Conservation (phyloP, 2,797 vertebrate genomes). For the Amazona finschi region DNA sequence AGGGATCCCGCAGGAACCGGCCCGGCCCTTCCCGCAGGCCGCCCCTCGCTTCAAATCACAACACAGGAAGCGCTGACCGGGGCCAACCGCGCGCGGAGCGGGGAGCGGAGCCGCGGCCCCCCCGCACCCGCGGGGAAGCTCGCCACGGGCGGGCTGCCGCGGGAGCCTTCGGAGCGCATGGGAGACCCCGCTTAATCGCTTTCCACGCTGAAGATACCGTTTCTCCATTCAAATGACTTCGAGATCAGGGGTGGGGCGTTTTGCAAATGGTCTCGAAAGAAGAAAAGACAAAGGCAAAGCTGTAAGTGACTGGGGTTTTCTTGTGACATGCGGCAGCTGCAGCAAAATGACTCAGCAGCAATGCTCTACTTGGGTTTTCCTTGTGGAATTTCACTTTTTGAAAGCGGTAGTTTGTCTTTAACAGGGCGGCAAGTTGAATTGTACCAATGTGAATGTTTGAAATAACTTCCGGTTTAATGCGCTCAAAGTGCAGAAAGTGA, state of each 20-base stretch:
- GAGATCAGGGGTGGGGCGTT: conserved; percentile 34
- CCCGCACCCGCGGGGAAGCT: not conserved
- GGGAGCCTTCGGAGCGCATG: not conserved
- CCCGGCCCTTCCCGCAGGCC: not conserved
- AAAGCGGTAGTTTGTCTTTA: not conserved
- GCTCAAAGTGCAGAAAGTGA: not conserved
- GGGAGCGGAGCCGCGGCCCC: not conserved
- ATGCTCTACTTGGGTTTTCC: not conserved
- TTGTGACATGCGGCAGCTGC: not conserved
- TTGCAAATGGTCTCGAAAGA: not conserved
- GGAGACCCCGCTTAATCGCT: not conserved
- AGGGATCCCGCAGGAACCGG: not conserved
- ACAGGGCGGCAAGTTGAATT: not conserved
- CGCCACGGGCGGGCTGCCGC: not conserved
- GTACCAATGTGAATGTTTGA: not conserved
- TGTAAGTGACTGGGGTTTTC: conserved; percentile 61
- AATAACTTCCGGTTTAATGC: not conserved
- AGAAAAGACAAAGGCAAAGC: conserved; percentile 52
- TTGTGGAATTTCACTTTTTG: not conserved
- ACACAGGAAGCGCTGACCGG: conserved; percentile 18
- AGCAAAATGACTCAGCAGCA: not conserved
- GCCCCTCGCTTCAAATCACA: conserved; percentile 18
- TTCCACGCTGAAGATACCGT: not conserved
- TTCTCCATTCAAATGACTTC: not conserved
- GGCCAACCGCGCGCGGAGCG: not conserved